Base-by-base conservation (phyloP, 2,797 vertebrate genomes). In the Lagodon rhomboides region DNA sequence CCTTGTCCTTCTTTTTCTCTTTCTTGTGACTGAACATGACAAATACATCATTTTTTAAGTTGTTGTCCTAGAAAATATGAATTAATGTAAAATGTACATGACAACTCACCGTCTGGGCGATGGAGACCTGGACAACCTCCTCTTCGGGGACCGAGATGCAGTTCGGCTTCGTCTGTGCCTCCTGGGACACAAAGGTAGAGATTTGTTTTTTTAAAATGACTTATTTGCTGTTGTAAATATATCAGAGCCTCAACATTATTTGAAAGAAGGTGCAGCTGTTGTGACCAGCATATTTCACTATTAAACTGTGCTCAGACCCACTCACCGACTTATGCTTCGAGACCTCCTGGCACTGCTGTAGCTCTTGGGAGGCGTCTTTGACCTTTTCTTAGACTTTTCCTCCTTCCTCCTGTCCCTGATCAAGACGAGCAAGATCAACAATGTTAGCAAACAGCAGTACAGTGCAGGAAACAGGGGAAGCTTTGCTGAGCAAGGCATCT, bases 1-100 rank as follows among this genome's bases (percentile, higher is more conserved):
- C 98, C 90, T 98, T 98, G 66, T 99, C 98, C 88, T 99, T 99
- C 96, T 99, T 99, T 87, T 99, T 99, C 72, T 99, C 98, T 53
- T 99, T 99, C 96, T 99, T 99, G 76, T 96, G 96, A 61, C 95
- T 96, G 17, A 73, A 76, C 2, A 22, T 1, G 43, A 80, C 4
- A 68, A 22, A 76, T 43, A 0, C 1, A 22, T 3, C n/a, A 0
- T 2, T 8, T 23, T 64, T 75, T 3, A 34, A 60, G 17, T 8
- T 10, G 4, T 10, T 41, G 12, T 0, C 3, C 15, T 43, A 13
- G 5, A 44, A 55, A 17, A 25, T 11, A n/a, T 15, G 10, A 59
- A 4, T 34, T 0, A 18, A 38, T 38, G 17, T 47, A 11, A 41
- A 51, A 38, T n/a, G 5, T 0, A 3, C 0, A 20, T 20, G 8